A percentile compares a stretch with the other conserved stretches of the same genome.
Evolutionary conservation across 2,888 invertebrate genomes (phyloP).

Genomic region (Drymonia ruficornis): DNA sequence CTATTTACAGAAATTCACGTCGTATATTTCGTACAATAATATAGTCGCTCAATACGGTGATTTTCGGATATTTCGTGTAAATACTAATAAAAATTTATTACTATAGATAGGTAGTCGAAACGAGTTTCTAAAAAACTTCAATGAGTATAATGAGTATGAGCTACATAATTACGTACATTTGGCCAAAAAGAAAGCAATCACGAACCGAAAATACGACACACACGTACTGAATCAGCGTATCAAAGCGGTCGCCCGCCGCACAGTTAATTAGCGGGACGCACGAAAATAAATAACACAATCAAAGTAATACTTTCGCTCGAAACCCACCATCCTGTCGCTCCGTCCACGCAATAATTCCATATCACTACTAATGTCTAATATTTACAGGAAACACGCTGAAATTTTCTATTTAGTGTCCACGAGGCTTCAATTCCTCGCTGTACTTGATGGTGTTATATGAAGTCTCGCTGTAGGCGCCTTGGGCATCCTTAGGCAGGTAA

Average conservation of each 20-base stretch:
- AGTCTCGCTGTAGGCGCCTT: slow-evolving; percentile 73
- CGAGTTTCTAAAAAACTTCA: slow-evolving; percentile 38
- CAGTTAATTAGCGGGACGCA: slow-evolving; percentile 64
- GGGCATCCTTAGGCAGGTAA: slow-evolving; percentile 65
- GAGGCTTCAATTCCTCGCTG: slow-evolving; percentile 77
- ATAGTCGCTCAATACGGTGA: slow-evolving; percentile 21
- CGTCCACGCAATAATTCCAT: slow-evolving; percentile 40
- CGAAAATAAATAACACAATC: slow-evolving; percentile 60
- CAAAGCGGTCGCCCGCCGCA: slow-evolving; percentile 43
- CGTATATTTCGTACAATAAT: slow-evolving; percentile 40
- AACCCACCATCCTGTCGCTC: slow-evolving; percentile 39
- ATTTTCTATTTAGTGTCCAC: slow-evolving; percentile 50
- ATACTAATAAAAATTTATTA: slow-evolving; percentile 20
- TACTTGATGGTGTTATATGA: slow-evolving; percentile 81
- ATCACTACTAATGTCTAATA: slow-evolving; percentile 47
- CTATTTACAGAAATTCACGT: slow-evolving; percentile 80
- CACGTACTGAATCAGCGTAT: slow-evolving; percentile 41
- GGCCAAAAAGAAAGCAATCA: slow-evolving; percentile 64
- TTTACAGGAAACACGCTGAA: slow-evolving; percentile 53
- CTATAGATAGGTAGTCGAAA: slow-evolving; percentile 26
- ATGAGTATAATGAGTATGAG: slow-evolving; percentile 32
- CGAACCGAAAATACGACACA: slow-evolving; percentile 49
- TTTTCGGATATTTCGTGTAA: slow-evolving; percentile 17
- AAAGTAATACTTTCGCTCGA: slow-evolving; percentile 45
- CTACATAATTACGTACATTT: slow-evolving; percentile 55